A percentile compares a stretch with the other conserved stretches of the same genome.
phyloP scores from a whole-genome alignment of 2,113 vertebrate species.

The Cheirogaleus medius region DNA sequence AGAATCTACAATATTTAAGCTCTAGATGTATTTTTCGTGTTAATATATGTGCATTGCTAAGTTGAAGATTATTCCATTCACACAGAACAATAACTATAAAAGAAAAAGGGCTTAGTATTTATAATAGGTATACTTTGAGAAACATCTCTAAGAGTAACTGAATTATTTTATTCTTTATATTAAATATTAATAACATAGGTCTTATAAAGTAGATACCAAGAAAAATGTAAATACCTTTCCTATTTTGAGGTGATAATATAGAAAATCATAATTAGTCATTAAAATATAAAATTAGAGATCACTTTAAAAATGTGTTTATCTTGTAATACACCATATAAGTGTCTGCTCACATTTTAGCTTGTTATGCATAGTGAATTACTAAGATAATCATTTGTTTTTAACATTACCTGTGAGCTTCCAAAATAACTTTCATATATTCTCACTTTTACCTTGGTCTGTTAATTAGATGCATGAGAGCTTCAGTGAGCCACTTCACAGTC shows the following conservation, averaged over 20 bases:
- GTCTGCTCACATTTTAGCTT: constrained; percentile 40
- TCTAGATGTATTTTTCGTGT: neutral
- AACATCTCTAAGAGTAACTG: neutral
- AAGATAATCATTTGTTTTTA: constrained; percentile 46
- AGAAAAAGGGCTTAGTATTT: neutral
- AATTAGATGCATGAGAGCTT: constrained; percentile 36
- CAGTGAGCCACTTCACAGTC: neutral
- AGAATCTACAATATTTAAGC: neutral
- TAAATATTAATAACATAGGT: neutral
- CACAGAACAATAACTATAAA: neutral
- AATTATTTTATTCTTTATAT: constrained; percentile 9
- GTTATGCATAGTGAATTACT: neutral
- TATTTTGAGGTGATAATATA: neutral
- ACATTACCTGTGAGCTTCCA: constrained; percentile 42
- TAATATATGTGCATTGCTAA: neutral
- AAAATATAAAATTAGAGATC: neutral
- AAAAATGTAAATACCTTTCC: neutral
- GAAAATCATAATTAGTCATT: neutral
- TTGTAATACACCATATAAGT: neutral
- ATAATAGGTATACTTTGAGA: neutral
- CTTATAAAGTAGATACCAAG: neutral
- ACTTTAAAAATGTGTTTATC: neutral
- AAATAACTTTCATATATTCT: constrained; percentile 21
- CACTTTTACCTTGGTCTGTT: constrained; percentile 44
- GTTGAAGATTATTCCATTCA: neutral